Evolutionary conservation across 2,113 vertebrate species (phyloP), one percentile per base, ranked within the genome.

Genomic region (Hiodon alosoides): DNA sequence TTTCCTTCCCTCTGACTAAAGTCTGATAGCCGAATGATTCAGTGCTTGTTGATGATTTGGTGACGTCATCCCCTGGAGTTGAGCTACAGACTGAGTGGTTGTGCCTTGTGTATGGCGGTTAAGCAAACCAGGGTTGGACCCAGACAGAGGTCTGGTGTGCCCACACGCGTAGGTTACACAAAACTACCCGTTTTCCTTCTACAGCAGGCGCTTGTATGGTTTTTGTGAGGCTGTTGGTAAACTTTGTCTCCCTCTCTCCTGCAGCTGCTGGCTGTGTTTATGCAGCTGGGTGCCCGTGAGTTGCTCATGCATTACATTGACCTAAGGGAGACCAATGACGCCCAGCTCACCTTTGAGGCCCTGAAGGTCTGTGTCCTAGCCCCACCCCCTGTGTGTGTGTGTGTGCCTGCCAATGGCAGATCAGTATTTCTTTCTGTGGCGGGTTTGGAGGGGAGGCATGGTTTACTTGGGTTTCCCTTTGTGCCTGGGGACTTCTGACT

Each of bases 231-330:
- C 64, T 72, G 77, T 2, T 61, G 4, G 51, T 17, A 7, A 61
- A 3, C 66, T 57, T 17, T 2, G 60, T 54, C 54, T 7, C 60
- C 4, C 61, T 17, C 51, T 13, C 82, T 66, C 51, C 79, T 77
- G 76, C 82, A 99, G 97, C 84, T 98, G 66, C 85, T 99, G 67
- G 97, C 97, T 51, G 97, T 98, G 78, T 99, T 99, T 83, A 99
- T 99, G 97, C 97, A 98, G 76, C 93, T 98, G 85, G 96, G 97
- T 53, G 96, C 97, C 67, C 93, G 96, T 54, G 96, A 98, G 76
- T 83, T 99, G 74, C 96, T 99, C 87, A 97, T 99, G 94, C 95
- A 97, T 83, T 98, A 99, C 80, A 97, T 98, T 73, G 96, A 99
- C 83, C 84, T 99, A 79, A 98, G 98, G 81, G 91, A 95, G 87